A percentile compares a stretch with the other conserved stretches of the same genome.
Conservation (phyloP, 1,140 invertebrate species). For the Helicoverpa armigera region DNA sequence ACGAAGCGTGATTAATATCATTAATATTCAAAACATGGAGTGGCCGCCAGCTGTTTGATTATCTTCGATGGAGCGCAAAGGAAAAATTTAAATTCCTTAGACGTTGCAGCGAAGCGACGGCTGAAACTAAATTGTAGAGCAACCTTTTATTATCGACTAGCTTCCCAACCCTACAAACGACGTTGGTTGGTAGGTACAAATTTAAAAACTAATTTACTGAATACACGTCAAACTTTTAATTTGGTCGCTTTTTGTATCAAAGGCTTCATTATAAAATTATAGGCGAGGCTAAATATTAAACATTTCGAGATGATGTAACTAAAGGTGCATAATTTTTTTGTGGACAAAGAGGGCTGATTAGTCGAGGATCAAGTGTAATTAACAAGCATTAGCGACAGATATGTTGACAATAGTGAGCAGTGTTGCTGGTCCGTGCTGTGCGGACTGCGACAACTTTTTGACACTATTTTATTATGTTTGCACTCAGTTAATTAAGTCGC, state of each 20-base stretch:
- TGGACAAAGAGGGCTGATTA: neutral
- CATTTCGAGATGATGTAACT: neutral
- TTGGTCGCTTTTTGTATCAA: constrained; percentile 3
- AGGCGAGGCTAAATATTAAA: neutral
- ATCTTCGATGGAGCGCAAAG: constrained; percentile 63
- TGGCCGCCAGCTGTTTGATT: constrained; percentile 67
- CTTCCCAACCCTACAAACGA: constrained; percentile 32
- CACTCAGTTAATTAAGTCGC: constrained; percentile 74
- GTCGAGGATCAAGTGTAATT: constrained; percentile 1
- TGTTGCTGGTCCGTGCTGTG: neutral
- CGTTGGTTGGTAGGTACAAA: neutral
- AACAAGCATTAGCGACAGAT: constrained; percentile 1
- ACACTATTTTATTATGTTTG: constrained; percentile 64
- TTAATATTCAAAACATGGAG: constrained; percentile 70
- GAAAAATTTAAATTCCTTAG: constrained; percentile 69
- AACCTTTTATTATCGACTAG: constrained; percentile 58
- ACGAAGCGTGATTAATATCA: constrained; percentile 49
- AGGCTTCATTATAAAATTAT: constrained; percentile 15
- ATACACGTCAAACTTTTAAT: constrained; percentile 17
- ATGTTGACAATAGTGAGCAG: neutral
- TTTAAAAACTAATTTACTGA: constrained; percentile 13
- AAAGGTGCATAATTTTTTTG: neutral
- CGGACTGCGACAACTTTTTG: constrained; percentile 52
- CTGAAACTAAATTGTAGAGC: constrained; percentile 59
- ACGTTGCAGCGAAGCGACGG: constrained; percentile 59